Evolutionary conservation across 2,797 vertebrate genomes (phyloP), one percentile per base, ranked within the genome.

Genomic region (Scolopax bukidnonensis): DNA sequence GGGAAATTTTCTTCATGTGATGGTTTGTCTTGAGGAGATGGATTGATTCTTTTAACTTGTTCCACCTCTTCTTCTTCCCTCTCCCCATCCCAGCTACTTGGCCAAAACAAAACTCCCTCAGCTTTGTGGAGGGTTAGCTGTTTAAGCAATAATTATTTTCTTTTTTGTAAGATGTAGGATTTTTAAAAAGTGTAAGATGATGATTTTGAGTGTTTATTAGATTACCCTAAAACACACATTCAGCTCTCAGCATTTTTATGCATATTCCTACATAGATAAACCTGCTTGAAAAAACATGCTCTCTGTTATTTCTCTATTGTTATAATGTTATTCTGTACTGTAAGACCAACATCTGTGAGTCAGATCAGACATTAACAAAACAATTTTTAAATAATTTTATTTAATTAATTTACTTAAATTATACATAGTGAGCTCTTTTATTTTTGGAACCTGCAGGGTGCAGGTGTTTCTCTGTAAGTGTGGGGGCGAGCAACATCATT

Each of bases 331-430:
- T 53, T 12, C 48, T 30, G 68, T 64, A 41, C 47, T 85, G 65
- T 61, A 75, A 91, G 43, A 85, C 77, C 76, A 79, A 64, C 59
- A 86, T 65, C 79, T 65, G 54, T 96, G 95, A 96, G 69, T 93
- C 95, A 95, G 71, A 85, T 74, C 60, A 95, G 92, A 87, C 61
- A 50, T 75, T 77, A 94, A 83, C 85, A 88, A 96, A 94, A 92
- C 61, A 2, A 70, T 88, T 89, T 71, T 0, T 81, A 91, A 93
- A 88, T 83, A 0, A 71, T 89, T 77, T 94, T 91, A 93, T 96
- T 93, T 94, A 65, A 84, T 96, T 94, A 89, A 93, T 95, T 90
- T 80, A 47, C 69, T 94, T 83, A 87, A 93, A 81, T 97, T 64
- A 87, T 43, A 71, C 53, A 25, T 68, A 50, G 40, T 32, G 74